phyloP scores from a whole-genome alignment of 2,797 vertebrate genomes.

The Malurus leucopterus region DNA sequence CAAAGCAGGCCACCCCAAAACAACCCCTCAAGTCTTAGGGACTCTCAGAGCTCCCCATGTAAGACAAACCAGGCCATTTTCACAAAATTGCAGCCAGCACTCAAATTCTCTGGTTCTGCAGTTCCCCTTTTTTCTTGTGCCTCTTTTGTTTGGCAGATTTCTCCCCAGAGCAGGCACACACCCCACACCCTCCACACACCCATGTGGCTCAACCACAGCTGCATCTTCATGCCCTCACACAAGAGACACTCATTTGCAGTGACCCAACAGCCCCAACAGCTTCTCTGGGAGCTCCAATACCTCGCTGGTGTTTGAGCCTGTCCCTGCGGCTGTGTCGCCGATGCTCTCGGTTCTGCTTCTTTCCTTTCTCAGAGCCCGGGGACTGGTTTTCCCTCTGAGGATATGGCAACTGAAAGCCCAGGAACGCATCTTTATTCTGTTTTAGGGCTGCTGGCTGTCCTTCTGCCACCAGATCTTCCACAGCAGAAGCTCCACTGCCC shows the following conservation, averaged over 20 bases:
- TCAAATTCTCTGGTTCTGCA: not conserved
- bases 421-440: constrained; percentile 45
- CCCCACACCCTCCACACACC: not conserved
- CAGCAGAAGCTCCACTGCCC: constrained; percentile 69
- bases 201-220: not conserved
- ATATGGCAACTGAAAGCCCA: constrained; percentile 64
- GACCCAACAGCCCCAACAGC: not conserved
- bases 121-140: constrained; percentile 26
- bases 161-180: constrained; percentile 6
- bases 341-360: constrained; percentile 75
- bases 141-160: constrained; percentile 37
- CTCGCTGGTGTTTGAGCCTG: constrained; percentile 79
- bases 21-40: not conserved
- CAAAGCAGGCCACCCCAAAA: constrained; percentile 9
- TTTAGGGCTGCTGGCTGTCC: constrained; percentile 68
- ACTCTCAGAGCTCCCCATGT: not conserved
- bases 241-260: not conserved
- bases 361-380: constrained; percentile 75
- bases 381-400: constrained; percentile 75
- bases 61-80: not conserved
- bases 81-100: not conserved
- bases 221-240: not conserved
- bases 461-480: constrained; percentile 52
- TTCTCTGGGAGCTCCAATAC: constrained; percentile 59
- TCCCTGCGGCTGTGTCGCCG: constrained; percentile 81